Evolutionary conservation across 2,888 invertebrate species (phyloP).

Genomic region (Ichneumoninae sp.): DNA sequence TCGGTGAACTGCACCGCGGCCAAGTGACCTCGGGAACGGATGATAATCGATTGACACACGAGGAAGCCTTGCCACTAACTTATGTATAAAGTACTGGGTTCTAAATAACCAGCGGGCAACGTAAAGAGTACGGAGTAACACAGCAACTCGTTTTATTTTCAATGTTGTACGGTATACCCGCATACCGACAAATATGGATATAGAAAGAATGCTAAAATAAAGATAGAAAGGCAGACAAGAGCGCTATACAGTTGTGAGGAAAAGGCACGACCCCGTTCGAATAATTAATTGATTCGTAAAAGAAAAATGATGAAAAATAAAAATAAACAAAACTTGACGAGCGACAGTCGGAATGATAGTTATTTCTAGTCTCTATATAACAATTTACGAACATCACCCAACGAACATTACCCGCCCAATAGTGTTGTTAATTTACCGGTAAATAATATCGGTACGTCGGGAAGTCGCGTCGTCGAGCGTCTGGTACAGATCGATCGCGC

Average conservation of each 20-base stretch:
- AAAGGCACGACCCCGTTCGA: slow-evolving; percentile 22
- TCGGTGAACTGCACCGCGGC: slow-evolving; percentile 45
- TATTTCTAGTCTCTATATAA: no score
- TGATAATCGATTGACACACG: slow-evolving; percentile 68
- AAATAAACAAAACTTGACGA: slow-evolving; percentile 7
- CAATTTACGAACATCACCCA: no score
- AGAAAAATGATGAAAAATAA: slow-evolving; percentile 3
- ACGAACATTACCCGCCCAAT: no score
- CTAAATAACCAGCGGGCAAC: slow-evolving; percentile 64
- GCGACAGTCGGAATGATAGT: background rate
- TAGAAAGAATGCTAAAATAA: slow-evolving; percentile 24
- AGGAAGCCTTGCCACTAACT: slow-evolving; percentile 65
- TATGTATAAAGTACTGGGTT: slow-evolving; percentile 67
- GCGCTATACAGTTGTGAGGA: slow-evolving; percentile 29
- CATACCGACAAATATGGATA: slow-evolving; percentile 5
- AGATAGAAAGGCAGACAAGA: slow-evolving; percentile 43
- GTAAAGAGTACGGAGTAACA: slow-evolving; percentile 36
- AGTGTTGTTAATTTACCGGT: background rate
- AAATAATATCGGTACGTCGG: slow-evolving; percentile 6
- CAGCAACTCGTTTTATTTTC: slow-evolving; percentile 58
- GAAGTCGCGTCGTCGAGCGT: slow-evolving; percentile 50
- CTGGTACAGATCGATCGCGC: slow-evolving; percentile 58
- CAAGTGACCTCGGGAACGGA: slow-evolving; percentile 65
- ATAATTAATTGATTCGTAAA: slow-evolving; percentile 34
- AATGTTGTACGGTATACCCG: slow-evolving; percentile 30